Evolutionary conservation across 2,113 vertebrate species (phyloP).

Genomic region (Atrichornis clamosus): DNA sequence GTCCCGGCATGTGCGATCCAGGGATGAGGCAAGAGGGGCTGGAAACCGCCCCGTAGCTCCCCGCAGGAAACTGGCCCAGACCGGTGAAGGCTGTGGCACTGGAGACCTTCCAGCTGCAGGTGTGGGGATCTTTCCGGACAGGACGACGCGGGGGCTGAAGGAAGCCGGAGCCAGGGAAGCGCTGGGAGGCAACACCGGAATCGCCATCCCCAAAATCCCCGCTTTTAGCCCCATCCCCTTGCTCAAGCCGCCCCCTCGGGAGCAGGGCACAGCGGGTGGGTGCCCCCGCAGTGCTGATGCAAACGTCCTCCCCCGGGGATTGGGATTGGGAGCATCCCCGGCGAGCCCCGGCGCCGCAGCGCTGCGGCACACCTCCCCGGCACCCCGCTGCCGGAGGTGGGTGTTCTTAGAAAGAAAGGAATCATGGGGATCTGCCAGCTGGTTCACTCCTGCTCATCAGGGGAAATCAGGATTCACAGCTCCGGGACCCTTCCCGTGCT

Average conservation of each 20-base stretch:
- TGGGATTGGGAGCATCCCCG: not conserved
- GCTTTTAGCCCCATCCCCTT: not conserved
- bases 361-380: not conserved
- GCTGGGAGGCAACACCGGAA: rapidly evolving
- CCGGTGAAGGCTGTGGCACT: not conserved
- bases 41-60: not conserved
- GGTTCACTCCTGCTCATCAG: not conserved
- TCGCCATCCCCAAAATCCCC: not conserved
- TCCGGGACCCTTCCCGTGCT: rapidly evolving
- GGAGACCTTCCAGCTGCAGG: not conserved
- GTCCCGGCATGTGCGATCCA: not conserved
- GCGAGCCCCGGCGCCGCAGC: not conserved
- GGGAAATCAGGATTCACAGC: not conserved
- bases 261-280: not conserved
- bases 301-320: not conserved
- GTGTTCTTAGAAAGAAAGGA: not conserved
- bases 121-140: rapidly evolving
- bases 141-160: not conserved
- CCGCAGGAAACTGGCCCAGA: rapidly evolving
- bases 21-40: not conserved
- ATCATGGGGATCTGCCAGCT: not conserved
- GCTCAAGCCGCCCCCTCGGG: not conserved
- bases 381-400: not conserved
- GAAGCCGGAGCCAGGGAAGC: not conserved
- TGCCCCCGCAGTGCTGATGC: not conserved